A percentile compares a stretch with the other conserved stretches of the same genome.
Conservation (phyloP, 2,888 invertebrate genomes). For the Chironomus riparius region DNA sequence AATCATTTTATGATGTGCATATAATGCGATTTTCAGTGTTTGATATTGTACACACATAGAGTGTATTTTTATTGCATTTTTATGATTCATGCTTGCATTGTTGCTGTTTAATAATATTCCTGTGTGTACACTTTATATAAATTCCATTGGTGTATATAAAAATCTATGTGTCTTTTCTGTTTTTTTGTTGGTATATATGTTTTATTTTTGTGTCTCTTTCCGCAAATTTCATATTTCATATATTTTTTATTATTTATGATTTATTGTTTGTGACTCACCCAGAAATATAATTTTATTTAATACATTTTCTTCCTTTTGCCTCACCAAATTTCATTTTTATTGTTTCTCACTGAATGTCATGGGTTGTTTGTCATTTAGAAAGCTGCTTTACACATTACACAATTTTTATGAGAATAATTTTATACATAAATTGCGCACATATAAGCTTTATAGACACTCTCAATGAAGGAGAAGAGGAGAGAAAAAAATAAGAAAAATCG, state of each 20-base stretch:
- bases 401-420: not conserved
- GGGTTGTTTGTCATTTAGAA: not conserved
- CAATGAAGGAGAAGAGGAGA: too few relatives aligned
- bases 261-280: too few relatives aligned
- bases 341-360: not conserved
- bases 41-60: slow-evolving; percentile 6
- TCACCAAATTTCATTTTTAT: not conserved
- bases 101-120: not conserved
- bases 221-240: too few relatives aligned
- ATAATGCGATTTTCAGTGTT: slow-evolving; percentile 20
- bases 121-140: not conserved
- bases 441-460: too few relatives aligned
- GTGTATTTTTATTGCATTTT: slow-evolving; percentile 22
- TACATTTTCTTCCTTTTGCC: too few relatives aligned
- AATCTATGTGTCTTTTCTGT: too few relatives aligned
- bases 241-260: too few relatives aligned
- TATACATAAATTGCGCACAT: not conserved
- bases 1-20: slow-evolving; percentile 15
- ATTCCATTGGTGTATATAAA: too few relatives aligned
- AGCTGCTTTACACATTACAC: not conserved
- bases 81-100: slow-evolving; percentile 22
- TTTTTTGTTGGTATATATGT: too few relatives aligned
- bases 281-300: too few relatives aligned
- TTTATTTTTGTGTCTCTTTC: too few relatives aligned
- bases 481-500: too few relatives aligned